These are phyloP conservation scores for Malacoraja senta DNA, from an alignment of 2,797 vertebrate genomes.

Conservation along the genomic window DNA sequence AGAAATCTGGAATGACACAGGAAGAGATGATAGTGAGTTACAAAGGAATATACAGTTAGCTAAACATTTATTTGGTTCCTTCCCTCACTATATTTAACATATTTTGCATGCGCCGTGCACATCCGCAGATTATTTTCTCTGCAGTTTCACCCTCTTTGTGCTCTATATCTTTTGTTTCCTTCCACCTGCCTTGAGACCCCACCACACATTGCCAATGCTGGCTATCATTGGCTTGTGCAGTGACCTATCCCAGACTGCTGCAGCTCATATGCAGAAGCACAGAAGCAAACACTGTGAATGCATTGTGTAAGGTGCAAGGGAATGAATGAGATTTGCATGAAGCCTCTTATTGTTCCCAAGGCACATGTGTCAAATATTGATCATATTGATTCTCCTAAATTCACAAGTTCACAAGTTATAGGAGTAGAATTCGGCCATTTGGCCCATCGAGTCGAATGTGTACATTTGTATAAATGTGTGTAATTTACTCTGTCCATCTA, in stretches of 20 bases:
- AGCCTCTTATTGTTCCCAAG: not conserved
- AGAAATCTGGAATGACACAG: constrained; percentile 18
- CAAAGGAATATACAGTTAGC: not conserved
- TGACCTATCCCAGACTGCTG: not conserved
- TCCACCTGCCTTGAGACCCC: not conserved
- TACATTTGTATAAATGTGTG: not conserved
- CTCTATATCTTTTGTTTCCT: not conserved
- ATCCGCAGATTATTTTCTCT: not conserved
- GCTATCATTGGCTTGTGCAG: not conserved
- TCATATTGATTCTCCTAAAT: too few relatives aligned
- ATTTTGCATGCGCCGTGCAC: too few relatives aligned
- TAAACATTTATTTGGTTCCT: not conserved
- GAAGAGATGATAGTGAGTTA: not conserved
- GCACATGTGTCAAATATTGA: not conserved
- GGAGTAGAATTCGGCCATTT: too few relatives aligned
- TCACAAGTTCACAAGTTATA: too few relatives aligned
- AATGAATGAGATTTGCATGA: not conserved
- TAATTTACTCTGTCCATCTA: not conserved
- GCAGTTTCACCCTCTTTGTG: not conserved
- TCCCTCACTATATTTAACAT: not conserved
- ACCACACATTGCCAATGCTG: not conserved
- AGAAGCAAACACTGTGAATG: not conserved
- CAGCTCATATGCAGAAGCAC: not conserved
- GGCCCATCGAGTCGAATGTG: not conserved
- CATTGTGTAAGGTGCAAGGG: not conserved